Conservation (phyloP, 1,140 invertebrate species). For the Bombus cullumanus region DNA sequence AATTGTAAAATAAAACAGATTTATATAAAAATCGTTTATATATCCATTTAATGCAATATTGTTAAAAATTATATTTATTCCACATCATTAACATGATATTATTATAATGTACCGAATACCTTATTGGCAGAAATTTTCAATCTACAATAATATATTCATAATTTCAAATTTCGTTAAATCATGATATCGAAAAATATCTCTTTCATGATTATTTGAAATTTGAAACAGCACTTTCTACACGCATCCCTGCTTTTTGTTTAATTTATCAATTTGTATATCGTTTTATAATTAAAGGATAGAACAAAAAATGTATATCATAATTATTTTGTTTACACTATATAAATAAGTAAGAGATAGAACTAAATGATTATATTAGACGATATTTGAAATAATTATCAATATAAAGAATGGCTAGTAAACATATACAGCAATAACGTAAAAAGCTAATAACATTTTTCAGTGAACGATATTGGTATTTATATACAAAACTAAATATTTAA, state of each 20-base stretch:
- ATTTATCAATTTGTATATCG: slow-evolving; percentile 36
- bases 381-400: slow-evolving; percentile 25
- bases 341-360: slow-evolving; percentile 41
- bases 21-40: slow-evolving; percentile 5
- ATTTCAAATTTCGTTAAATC: slow-evolving; percentile 37
- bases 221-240: slow-evolving; percentile 25
- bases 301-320: neutral
- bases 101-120: slow-evolving; percentile 27
- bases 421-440: slow-evolving; percentile 49
- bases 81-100: neutral
- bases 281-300: slow-evolving; percentile 22
- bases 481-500: slow-evolving; percentile 5
- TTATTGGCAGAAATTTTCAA: slow-evolving; percentile 10
- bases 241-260: slow-evolving; percentile 10
- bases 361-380: slow-evolving; percentile 15
- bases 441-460: slow-evolving; percentile 16
- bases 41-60: neutral
- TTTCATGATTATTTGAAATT: slow-evolving; percentile 26
- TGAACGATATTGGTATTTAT: slow-evolving; percentile 22
- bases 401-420: slow-evolving; percentile 33
- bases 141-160: slow-evolving; percentile 35
- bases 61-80: neutral
- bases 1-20: neutral
- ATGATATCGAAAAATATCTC: neutral
- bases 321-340: slow-evolving; percentile 2